Base-by-base conservation (phyloP, 2,113 vertebrate genomes). In the Lipophrys pholis region DNA sequence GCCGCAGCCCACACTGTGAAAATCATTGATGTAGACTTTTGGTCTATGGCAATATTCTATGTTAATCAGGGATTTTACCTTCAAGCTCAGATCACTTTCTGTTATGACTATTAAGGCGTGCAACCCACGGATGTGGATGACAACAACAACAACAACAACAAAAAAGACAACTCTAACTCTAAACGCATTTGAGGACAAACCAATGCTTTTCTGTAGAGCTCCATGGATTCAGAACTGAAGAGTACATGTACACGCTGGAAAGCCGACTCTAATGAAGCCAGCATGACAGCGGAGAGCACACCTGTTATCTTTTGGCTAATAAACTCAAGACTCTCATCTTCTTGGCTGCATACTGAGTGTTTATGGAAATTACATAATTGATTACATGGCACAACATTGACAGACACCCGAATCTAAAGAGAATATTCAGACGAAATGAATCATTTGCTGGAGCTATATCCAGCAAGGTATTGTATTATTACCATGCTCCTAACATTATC, bases 301-400 rank as follows among this genome's bases (percentile, higher is more conserved):
- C 56, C 21, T 38, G 30, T 40, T 40, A 39, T 51, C 39, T 57
- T 61, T 39, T 45, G n/a, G 36, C 42, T 15, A 38, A 15, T 54
- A 56, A 73, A 43, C 55, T 15, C 21, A 50, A 53, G 12, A 53
- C 39, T 40, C 46, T 63, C 30, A 7, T 67, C 36, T 58, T 21
- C 42, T 30, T 67, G 39, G 59, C 16, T 74, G 40, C 55, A 56
- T 30, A 40, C 14, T 59, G 53, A 54, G 6, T 51, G 21, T 45
- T 41, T 40, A 17, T 45, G 15, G 40, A 53, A 17, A 52, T 64
- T 53, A 63, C 35, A 69, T 52, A 46, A 58, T 11, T 57, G n/a
- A 64, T 53, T 54, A 51, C 51, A 73, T 45, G 39, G 36, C 39
- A 30, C 5, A 11, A 43, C 36, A 59, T 2, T 52, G 52, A 54